Percentiles rank a stretch among this genome's conserved stretches.
Evolutionary conservation across 2,797 vertebrate species (phyloP).

Genomic region (Cygnus olor): DNA sequence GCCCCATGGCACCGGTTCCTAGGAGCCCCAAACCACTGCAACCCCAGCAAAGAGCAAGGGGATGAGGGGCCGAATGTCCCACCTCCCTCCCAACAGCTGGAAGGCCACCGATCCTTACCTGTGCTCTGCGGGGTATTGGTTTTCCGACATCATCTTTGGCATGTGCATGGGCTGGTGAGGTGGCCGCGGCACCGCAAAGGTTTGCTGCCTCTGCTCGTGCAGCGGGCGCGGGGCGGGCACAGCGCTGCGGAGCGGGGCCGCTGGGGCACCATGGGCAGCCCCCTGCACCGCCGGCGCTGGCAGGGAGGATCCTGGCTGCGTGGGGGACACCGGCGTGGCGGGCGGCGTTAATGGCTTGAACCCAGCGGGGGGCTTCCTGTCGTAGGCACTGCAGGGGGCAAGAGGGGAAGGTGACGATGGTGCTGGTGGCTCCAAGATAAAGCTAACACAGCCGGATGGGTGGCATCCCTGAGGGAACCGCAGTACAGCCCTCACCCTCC

Average conservation of each 20-base stretch:
- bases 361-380: conserved; percentile 90
- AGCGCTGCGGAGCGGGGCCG: conserved; percentile 48
- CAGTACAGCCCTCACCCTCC: background rate
- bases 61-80: accelerated
- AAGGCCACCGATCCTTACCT: conserved; percentile 74
- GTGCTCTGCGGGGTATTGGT: conserved; percentile 88
- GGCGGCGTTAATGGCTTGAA: conserved; percentile 97
- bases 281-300: conserved; percentile 61
- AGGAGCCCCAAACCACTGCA: background rate
- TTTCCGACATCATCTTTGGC: conserved; percentile 84
- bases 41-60: accelerated
- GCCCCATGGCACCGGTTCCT: background rate
- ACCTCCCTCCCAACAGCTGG: background rate
- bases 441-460: conserved; percentile 9
- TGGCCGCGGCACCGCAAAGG: conserved; percentile 88
- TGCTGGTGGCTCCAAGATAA: conserved; percentile 4
- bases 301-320: conserved; percentile 71
- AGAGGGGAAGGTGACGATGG: background rate
- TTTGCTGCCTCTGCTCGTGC: conserved; percentile 79
- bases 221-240: conserved; percentile 66
- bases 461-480: conserved; percentile 52
- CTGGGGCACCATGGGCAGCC: conserved; percentile 36
- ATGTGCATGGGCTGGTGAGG: conserved; percentile 85
- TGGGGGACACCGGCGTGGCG: conserved; percentile 86
- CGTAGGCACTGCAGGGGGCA: conserved; percentile 89